Evolutionary conservation across 2,113 vertebrate genomes (phyloP).

Genomic region (Cepphus grylle): DNA sequence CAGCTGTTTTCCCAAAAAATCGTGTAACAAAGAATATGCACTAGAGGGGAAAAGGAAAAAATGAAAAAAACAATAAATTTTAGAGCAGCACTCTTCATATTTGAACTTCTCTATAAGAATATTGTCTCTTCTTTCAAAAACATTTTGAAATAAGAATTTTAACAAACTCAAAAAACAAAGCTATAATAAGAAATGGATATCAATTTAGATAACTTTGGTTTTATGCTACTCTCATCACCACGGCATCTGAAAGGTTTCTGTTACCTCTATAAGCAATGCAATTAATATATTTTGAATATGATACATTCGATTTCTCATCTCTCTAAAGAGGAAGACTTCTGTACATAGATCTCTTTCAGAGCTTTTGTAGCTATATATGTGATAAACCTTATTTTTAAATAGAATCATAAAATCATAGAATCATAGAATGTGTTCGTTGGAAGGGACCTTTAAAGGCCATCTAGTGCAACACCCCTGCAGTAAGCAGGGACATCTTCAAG

Average conservation of each 20-base stretch:
- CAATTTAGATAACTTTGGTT: not conserved
- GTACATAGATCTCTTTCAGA: not conserved
- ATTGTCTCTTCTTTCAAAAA: not conserved
- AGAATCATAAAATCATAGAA: not conserved
- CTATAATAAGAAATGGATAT: not conserved
- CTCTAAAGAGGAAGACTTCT: not conserved
- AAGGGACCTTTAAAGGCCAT: too few species aligned
- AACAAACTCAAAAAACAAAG: not conserved
- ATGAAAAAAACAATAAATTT: accelerated
- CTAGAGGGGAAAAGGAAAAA: not conserved
- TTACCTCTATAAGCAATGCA: not conserved
- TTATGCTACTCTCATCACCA: not conserved
- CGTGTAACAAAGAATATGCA: not conserved
- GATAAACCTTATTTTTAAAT: not conserved
- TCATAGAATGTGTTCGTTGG: too few species aligned
- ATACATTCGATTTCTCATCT: not conserved
- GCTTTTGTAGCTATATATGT: not conserved
- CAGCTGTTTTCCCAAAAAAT: not conserved
- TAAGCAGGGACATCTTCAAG: too few species aligned
- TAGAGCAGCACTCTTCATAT: not conserved
- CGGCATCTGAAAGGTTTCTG: not conserved
- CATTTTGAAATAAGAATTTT: not conserved
- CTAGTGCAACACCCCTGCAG: too few species aligned
- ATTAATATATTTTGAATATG: not conserved
- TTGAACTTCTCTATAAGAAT: not conserved